Conservation (phyloP, 2,888 invertebrate species). For the Leptodirus hochenwartii region DNA sequence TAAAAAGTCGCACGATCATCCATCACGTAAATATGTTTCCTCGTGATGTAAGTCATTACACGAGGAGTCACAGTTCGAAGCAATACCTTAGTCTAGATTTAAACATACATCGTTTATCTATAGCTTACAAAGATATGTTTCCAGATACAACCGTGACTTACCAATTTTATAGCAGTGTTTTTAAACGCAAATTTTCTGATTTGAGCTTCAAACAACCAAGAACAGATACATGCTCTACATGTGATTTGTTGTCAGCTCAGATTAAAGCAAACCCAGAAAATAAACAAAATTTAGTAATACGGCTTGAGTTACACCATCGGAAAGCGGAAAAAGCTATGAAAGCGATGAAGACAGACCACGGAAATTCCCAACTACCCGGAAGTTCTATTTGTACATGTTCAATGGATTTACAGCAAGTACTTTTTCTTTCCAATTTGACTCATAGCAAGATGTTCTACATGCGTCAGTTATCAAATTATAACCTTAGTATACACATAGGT, state of each 20-base stretch:
- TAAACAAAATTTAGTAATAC: neutral
- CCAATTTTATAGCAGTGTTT: neutral
- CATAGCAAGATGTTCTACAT: constrained; percentile 1
- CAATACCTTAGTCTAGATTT: neutral
- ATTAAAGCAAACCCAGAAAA: neutral
- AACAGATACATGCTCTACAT: neutral
- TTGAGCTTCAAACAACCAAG: neutral
- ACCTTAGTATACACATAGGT: constrained; percentile 1
- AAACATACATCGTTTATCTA: neutral
- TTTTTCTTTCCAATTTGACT: neutral
- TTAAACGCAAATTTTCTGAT: neutral
- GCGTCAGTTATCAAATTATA: constrained; percentile 4
- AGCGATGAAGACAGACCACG: neutral
- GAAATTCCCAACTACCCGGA: neutral
- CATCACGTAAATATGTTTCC: neutral
- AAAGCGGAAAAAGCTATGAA: neutral
- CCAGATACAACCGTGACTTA: neutral
- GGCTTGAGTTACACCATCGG: too few species aligned
- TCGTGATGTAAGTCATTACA: neutral
- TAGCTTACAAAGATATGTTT: neutral
- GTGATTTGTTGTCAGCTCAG: neutral
- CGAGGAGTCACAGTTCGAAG: too few species aligned
- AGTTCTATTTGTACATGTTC: neutral
- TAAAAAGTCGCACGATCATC: too few species aligned
- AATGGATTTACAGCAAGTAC: constrained; percentile 2